Conservation (phyloP, 2,797 vertebrate genomes). For the Corythornis leucogaster region DNA sequence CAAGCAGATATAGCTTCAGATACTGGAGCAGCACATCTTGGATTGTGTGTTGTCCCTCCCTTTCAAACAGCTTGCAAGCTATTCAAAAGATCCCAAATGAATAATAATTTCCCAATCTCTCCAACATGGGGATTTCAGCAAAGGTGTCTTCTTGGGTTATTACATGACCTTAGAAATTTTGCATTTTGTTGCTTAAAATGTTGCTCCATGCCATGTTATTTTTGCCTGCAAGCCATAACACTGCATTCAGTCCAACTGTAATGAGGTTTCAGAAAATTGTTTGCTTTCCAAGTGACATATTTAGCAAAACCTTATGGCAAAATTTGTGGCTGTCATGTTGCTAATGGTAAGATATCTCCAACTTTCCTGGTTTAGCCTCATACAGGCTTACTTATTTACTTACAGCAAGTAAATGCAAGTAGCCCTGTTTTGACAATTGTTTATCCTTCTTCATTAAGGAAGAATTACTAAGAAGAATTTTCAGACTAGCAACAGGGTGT, state of each 20-base stretch:
- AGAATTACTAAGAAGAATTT: background rate
- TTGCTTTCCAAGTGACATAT: slow-evolving; percentile 62
- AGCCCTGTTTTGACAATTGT: slow-evolving; percentile 23
- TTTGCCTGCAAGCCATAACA: slow-evolving; percentile 59
- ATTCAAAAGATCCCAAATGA: slow-evolving; percentile 30
- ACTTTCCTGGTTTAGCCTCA: background rate
- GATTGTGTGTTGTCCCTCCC: background rate
- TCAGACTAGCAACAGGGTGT: background rate
- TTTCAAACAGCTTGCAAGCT: slow-evolving; percentile 25
- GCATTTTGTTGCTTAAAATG: slow-evolving; percentile 20
- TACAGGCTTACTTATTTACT: background rate
- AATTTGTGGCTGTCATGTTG: slow-evolving; percentile 54
- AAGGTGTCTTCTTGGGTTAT: background rate
- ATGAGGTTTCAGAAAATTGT: slow-evolving; percentile 64
- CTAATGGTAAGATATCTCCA: slow-evolving; percentile 29
- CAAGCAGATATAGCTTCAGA: slow-evolving; percentile 16
- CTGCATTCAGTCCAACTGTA: slow-evolving; percentile 51
- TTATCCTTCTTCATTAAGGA: slow-evolving; percentile 20
- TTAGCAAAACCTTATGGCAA: slow-evolving; percentile 65
- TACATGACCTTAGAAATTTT: slow-evolving; percentile 16
- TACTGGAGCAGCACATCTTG: background rate
- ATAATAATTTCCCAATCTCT: background rate
- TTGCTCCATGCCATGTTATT: slow-evolving; percentile 46
- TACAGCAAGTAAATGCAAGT: slow-evolving; percentile 5
- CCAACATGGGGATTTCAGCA: background rate